Conservation (phyloP, 2,888 invertebrate genomes). For the Pteria penguin region DNA sequence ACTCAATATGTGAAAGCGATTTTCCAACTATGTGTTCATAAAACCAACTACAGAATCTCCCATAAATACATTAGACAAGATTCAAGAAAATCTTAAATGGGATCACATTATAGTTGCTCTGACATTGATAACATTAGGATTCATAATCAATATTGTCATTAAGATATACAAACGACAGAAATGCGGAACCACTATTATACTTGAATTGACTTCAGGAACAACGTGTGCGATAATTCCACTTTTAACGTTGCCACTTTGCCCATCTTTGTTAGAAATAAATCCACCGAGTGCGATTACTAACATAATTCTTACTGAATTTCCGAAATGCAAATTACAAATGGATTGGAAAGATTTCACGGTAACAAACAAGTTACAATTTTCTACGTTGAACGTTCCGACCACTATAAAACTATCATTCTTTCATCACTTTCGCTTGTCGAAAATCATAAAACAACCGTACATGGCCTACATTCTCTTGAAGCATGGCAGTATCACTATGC, state of each 20-base stretch:
- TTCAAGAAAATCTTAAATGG: too few species aligned
- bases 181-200: neutral
- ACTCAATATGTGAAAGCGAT: neutral
- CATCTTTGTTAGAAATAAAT: constrained; percentile 4
- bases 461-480: constrained; percentile 22
- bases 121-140: neutral
- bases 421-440: too few species aligned
- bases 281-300: neutral
- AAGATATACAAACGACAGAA: neutral
- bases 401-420: too few species aligned
- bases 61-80: too few species aligned
- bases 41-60: too few species aligned
- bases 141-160: neutral
- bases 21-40: too few species aligned
- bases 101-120: too few species aligned
- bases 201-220: constrained; percentile 13
- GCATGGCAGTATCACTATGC: too few species aligned
- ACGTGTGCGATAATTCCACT: constrained; percentile 5
- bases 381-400: too few species aligned
- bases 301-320: neutral
- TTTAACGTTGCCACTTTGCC: neutral
- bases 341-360: neutral
- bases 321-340: neutral
- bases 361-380: constrained; percentile 7
- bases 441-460: neutral